Base-by-base conservation (phyloP, 2,888 invertebrate genomes). In the Pyrrhia umbra region DNA sequence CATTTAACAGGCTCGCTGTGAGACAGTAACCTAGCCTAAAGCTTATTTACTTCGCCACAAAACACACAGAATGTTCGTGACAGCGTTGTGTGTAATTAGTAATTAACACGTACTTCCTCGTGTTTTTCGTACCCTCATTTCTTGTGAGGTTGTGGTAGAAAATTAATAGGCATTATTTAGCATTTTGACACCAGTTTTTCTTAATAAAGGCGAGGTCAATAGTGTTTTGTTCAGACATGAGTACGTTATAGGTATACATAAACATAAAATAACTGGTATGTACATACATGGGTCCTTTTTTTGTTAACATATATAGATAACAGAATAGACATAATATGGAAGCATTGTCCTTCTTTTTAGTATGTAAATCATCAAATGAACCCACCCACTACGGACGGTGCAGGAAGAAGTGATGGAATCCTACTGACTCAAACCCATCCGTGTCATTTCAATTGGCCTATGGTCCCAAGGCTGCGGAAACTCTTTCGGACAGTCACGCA, bases 31-130 rank as follows among this genome's bases (percentile, higher is more conserved):
- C n/a, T 34, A 59, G 56, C 40, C 43, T 37, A 21, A 68, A 68
- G 63, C 54, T 73, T 68, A 73, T 68, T 73, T 68, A 62, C 57
- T 68, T 55, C 20, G n/a, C 71, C 74, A 34, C 74, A 68, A 45
- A 68, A 71, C 73, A 70, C 51, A 58, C 54, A 52, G 59, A 37
- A 39, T 60, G 66, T n/a, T 43, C 30, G 54, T 68, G 68, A 72
- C 68, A 71, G 52, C 51, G 30, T 43, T 40, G 56, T 59, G 50
- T 66, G 74, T 72, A 68, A 72, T 72, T 68, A 73, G 63, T 68
- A 63, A 72, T 72, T 72, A 72, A 68, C 67, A 70, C 60, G 37
- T 59, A 50, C 57, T 68, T 68, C 40, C 54, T 45, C 57, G 20
- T 50, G 45, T 57, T 60, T 55, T 54, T 52, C 43, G 20, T 54